Conservation (phyloP, 2,113 vertebrate species). For the Phalacrocorax pelagicus region DNA sequence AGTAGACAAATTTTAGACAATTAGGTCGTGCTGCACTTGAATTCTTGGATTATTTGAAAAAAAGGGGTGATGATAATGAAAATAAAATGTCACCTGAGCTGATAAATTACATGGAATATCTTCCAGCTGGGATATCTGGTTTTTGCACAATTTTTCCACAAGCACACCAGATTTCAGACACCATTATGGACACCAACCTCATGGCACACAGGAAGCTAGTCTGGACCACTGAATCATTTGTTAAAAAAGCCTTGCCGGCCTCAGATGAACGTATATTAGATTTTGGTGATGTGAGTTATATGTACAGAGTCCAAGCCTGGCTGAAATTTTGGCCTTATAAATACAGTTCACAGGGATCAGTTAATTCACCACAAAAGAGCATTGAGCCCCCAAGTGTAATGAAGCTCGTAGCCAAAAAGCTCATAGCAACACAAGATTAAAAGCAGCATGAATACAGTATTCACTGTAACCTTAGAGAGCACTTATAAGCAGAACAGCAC, state of each 20-base stretch:
- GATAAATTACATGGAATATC: neutral
- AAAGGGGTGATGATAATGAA: neutral
- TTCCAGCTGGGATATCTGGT: neutral
- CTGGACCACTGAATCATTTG: neutral
- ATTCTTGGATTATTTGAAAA: neutral
- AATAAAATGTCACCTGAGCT: neutral
- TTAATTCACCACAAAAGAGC: neutral
- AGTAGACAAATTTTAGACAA: neutral
- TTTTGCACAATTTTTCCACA: neutral
- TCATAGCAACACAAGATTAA: neutral
- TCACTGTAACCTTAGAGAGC: neutral
- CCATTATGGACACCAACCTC: neutral
- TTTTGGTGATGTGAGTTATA: neutral
- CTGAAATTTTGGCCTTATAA: neutral
- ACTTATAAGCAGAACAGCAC: neutral
- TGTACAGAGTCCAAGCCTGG: rapidly evolving
- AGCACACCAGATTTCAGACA: neutral
- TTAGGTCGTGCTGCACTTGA: neutral
- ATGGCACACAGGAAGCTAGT: neutral
- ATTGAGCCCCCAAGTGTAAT: neutral
- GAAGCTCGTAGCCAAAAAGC: neutral
- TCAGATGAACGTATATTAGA: neutral
- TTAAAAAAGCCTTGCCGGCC: neutral
- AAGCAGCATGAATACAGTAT: neutral
- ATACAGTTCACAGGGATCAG: neutral